These are phyloP conservation scores for Acanthisitta chloris DNA, from an alignment of 2,113 vertebrate genomes.

Conservation along the genomic window DNA sequence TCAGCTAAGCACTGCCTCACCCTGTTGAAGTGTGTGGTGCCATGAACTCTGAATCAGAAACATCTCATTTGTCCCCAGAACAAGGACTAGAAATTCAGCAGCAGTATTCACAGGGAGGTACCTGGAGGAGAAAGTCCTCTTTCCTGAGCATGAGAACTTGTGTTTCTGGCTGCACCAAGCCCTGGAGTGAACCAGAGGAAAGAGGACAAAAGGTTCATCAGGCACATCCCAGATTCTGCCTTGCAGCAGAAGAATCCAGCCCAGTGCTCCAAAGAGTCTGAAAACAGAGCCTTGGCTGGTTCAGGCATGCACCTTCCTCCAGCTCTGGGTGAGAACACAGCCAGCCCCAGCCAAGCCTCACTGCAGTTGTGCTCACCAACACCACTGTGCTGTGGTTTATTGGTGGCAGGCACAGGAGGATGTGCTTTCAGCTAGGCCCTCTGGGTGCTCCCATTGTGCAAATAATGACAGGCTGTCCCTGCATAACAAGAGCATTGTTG, in stretches of 20 bases:
- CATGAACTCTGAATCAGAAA: neutral
- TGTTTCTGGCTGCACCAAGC: neutral
- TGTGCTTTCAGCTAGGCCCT: neutral
- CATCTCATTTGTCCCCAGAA: neutral
- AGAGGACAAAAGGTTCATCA: neutral
- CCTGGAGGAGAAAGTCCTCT: neutral
- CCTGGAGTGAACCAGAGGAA: neutral
- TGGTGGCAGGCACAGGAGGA: neutral
- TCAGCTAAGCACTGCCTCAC: neutral
- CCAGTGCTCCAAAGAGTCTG: neutral
- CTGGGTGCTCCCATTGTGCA: neutral
- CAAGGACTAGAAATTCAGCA: neutral
- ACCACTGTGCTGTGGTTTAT: rapidly evolving
- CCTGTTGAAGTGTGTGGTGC: neutral
- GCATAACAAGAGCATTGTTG: neutral
- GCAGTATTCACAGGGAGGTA: neutral
- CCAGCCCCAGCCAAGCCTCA: neutral
- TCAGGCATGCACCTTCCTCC: neutral
- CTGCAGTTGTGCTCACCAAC: neutral
- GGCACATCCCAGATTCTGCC: neutral
- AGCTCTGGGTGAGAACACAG: neutral
- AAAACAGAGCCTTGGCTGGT: neutral
- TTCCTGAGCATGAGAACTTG: neutral
- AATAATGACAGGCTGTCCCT: neutral
- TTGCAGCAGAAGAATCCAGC: neutral